A percentile compares a stretch with the other conserved stretches of the same genome.
phyloP scores from a whole-genome alignment of 2,113 vertebrate species.

The Pseudolaguvia tuberculata region DNA sequence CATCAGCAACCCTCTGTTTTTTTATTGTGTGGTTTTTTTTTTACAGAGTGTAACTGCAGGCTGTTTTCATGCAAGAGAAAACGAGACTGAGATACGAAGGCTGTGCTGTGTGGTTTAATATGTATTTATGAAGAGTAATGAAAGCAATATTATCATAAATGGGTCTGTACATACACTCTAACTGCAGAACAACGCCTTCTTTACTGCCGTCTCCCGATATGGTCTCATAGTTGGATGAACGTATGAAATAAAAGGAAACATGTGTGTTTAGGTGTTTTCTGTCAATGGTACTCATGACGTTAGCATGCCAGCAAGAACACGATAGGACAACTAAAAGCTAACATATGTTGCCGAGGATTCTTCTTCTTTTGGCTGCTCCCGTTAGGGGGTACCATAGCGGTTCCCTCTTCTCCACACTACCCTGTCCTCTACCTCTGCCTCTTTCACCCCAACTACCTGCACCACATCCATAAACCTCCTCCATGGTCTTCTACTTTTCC shows the following conservation, averaged over 20 bases:
- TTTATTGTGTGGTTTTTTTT: constrained; percentile 15
- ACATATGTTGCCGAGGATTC: not conserved
- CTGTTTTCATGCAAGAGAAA: not conserved
- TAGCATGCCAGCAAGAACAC: too few relatives aligned
- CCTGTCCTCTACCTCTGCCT: too few relatives aligned
- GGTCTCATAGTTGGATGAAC: too few relatives aligned
- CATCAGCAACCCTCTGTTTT: constrained; percentile 59
- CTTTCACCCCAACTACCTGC: too few relatives aligned
- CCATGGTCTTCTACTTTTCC: too few relatives aligned
- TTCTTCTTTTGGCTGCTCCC: too few relatives aligned
- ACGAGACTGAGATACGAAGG: not conserved
- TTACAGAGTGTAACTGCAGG: constrained; percentile 6
- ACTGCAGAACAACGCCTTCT: not conserved
- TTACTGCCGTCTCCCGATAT: not conserved
- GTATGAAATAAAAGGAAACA: not conserved
- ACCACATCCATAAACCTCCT: too few relatives aligned
- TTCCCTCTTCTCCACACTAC: too few relatives aligned
- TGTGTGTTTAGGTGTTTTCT: not conserved
- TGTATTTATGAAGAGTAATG: constrained; percentile 8
- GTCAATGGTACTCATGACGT: not conserved
- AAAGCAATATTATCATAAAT: constrained; percentile 3
- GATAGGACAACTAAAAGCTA: not conserved
- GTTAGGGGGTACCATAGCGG: too few relatives aligned
- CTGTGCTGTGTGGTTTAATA: not conserved
- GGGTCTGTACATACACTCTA: not conserved